Base-by-base conservation (phyloP, 1,140 invertebrate genomes). In the Reticulitermes speratus region DNA sequence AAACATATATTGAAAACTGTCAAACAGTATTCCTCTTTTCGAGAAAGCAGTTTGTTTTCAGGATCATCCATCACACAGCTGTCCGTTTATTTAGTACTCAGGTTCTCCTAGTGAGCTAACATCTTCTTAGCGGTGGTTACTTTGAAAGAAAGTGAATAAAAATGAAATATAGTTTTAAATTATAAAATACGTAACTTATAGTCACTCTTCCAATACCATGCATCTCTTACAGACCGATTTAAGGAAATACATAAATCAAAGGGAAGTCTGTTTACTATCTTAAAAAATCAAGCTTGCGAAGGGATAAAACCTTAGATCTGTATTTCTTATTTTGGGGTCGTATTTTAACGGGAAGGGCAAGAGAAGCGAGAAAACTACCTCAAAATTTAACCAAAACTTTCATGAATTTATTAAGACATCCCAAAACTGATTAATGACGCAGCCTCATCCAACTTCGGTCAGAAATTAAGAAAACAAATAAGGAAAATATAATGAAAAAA, bases 161-260 rank as follows among this genome's bases (percentile, higher is more conserved):
- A 75, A 75, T n/a, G 65, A 75, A 75, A 19, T 75, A 75, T 75
- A 14, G 65, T 75, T 75, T 75, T 75, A 75, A 75, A 75, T 75
- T 75, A n/a, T 75, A 14, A 75, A 75, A 75, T 11, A 30, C n/a
- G 8, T 16, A 75, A 75, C 0, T 75, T 75, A 30, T 30, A 75
- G 65, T 75, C n/a, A 30, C 65, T 12, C 16, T 30, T 75, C n/a
- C 65, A 75, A 11, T 75, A 30, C 25, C 25, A 30, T 75, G 14
- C n/a, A 75, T 75, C 65, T 30, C 6, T 30, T 75, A 75, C 14
- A 30, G 25, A 75, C n/a, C 1, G 65, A 8, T 75, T 75, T 75
- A 25, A 9, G 25, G 30, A 30, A 7, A 14, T 6, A 75, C 8
- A 75, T 75, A 75, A 75, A 75, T 75, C 65, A 75, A 75, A 75